Base-by-base conservation (phyloP, 2,113 vertebrate genomes). In the Passer domesticus region DNA sequence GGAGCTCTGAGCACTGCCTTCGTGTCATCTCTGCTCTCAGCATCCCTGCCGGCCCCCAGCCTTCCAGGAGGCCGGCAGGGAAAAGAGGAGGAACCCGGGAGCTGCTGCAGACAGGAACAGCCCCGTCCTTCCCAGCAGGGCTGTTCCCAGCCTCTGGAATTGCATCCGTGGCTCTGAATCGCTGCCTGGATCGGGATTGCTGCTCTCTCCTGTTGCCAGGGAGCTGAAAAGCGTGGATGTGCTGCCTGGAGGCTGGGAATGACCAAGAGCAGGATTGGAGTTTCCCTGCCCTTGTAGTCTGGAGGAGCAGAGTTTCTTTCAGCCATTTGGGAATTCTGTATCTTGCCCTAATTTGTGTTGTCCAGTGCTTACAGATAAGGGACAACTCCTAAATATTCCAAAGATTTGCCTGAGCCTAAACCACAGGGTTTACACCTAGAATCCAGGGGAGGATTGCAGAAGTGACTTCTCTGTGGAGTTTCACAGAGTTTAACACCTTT, bases 101-200 rank as follows among this genome's bases (percentile, higher is more conserved):
- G 8, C 62, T 49, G 86, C 87, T 10, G 11, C 22, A 7, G 1
- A 21, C 25, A 41, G 39, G 5, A 30, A 1, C 0, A 21, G 30
- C 25, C 56, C 24, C 37, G 49, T 27, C 44, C 56, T 60, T 22
- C 46, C 62, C 35, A 6, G 6, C 59, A 8, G 30, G 83, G 43
- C 7, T 20, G 12, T 33, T 56, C 19, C 17, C 27, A 37, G 68
- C 56, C 62, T 73, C 41, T 68, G 72, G 91, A 69, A 49, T 68
- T 25, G 50, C 5, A 13, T 17, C 78, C 46, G 2, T 1, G 50
- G 0, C 62, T 4, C 5, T 7, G 21, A 72, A 22, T 43, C 0
- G 15, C 33, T 64, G 55, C 11, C 78, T 75, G 22, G 5, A 53
- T 11, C 60, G 35, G 73, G 64, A 70, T 27, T 58, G 30, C 77